phyloP scores from a whole-genome alignment of 2,797 vertebrate genomes.

The Micropoecilia bifurca region DNA sequence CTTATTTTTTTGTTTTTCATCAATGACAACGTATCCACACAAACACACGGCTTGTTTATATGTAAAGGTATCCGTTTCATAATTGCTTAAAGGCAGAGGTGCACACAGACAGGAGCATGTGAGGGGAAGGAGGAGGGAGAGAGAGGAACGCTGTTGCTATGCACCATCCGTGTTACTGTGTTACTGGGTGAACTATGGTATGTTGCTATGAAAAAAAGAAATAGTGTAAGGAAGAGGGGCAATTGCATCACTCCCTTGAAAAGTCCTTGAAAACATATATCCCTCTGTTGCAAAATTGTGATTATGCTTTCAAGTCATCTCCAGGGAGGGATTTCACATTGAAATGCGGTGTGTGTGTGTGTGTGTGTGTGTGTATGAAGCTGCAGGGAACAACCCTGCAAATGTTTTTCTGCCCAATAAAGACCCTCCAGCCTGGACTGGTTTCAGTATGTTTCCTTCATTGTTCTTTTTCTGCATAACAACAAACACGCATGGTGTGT shows the following conservation, averaged over 20 bases:
- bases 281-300: conserved; percentile 55
- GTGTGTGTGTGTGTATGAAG: conserved; percentile 34
- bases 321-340: conserved; percentile 49
- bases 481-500: conserved; percentile 6
- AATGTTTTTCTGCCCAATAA: conserved; percentile 30
- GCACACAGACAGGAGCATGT: conserved; percentile 19
- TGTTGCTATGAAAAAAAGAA: conserved; percentile 73
- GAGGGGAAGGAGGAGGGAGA: conserved; percentile 47
- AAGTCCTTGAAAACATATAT: conserved; percentile 71
- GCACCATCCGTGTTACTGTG: conserved; percentile 69
- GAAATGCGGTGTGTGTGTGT: conserved; percentile 44
- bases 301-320: conserved; percentile 56
- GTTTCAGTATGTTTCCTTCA: conserved; percentile 9
- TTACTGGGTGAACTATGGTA: conserved; percentile 79
- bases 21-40: conserved; percentile 57
- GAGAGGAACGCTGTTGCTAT: conserved; percentile 76
- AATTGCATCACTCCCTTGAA: conserved; percentile 76
- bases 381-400: conserved; percentile 9
- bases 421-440: conserved; percentile 13
- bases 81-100: conserved; percentile 23
- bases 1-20: conserved; percentile 84
- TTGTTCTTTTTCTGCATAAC: conserved; percentile 3
- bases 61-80: conserved; percentile 28
- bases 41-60: conserved; percentile 57
- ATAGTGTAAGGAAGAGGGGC: conserved; percentile 68